These are phyloP conservation scores for Daboia siamensis DNA, from an alignment of 2,113 vertebrate genomes.

Conservation along the genomic window DNA sequence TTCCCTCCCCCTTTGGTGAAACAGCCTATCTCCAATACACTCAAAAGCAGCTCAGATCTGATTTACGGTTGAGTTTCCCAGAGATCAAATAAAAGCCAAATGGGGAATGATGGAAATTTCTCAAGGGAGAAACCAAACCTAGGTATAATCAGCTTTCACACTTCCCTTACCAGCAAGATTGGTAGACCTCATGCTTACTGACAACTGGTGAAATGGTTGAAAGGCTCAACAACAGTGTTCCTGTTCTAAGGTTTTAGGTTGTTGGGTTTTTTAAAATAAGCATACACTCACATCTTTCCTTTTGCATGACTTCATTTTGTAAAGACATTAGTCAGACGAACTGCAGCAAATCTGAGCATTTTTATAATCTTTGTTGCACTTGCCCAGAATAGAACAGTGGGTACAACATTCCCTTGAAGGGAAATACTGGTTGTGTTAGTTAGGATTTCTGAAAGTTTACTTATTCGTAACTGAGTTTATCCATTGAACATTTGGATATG, in stretches of 20 bases:
- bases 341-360: background rate
- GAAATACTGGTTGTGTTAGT: background rate
- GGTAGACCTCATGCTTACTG: background rate
- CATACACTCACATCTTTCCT: conserved; percentile 15
- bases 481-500: background rate
- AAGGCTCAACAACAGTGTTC: conserved; percentile 30
- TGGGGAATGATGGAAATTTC: conserved; percentile 22
- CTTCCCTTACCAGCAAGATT: conserved; percentile 5
- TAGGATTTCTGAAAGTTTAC: background rate
- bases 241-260: conserved; percentile 1
- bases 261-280: conserved; percentile 16
- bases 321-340: background rate
- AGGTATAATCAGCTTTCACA: conserved; percentile 45
- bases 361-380: background rate
- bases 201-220: conserved; percentile 23
- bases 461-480: background rate
- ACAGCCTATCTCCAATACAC: conserved; percentile 21
- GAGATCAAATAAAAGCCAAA: conserved; percentile 47
- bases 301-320: conserved; percentile 18
- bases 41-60: conserved; percentile 34
- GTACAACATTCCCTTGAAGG: background rate
- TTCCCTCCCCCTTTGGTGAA: conserved; percentile 2
- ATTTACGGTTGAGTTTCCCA: conserved; percentile 37
- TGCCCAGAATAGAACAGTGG: background rate
- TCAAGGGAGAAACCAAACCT: conserved; percentile 40